These are phyloP conservation scores for Tyto alba DNA, from an alignment of 2,113 vertebrate species.

Conservation along the genomic window DNA sequence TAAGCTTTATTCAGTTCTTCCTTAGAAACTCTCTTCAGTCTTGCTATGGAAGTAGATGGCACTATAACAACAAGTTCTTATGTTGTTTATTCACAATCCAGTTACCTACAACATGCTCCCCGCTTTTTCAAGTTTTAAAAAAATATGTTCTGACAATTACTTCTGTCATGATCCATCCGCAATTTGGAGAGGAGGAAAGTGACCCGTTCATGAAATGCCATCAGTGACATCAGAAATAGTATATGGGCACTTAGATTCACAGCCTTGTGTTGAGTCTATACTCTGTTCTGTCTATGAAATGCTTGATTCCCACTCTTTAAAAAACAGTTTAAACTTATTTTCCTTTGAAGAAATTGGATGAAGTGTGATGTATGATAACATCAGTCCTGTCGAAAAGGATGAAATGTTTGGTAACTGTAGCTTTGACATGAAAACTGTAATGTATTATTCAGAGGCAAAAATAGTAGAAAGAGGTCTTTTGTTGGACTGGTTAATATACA, in stretches of 20 bases:
- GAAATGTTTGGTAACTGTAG: not conserved
- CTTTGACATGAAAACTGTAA: not conserved
- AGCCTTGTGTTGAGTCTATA: not conserved
- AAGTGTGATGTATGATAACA: not conserved
- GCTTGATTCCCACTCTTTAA: not conserved
- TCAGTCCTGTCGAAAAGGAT: not conserved
- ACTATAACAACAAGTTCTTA: not conserved
- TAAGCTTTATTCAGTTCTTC: not conserved
- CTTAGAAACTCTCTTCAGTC: not conserved
- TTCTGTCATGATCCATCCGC: not conserved
- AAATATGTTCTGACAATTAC: not conserved
- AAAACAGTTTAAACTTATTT: not conserved
- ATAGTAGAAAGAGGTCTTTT: not conserved
- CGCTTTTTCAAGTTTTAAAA: not conserved
- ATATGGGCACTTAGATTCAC: not conserved
- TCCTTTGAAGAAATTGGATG: not conserved
- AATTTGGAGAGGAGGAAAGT: not conserved
- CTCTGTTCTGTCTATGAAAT: not conserved
- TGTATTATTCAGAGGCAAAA: not conserved
- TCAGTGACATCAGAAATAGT: not conserved
- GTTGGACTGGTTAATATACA: not conserved
- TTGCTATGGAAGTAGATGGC: not conserved
- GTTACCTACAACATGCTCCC: not conserved
- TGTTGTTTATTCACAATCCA: not conserved
- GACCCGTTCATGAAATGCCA: rapidly evolving